Base-by-base conservation (phyloP, 2,888 invertebrate genomes). In the Trichopria drosophilae region DNA sequence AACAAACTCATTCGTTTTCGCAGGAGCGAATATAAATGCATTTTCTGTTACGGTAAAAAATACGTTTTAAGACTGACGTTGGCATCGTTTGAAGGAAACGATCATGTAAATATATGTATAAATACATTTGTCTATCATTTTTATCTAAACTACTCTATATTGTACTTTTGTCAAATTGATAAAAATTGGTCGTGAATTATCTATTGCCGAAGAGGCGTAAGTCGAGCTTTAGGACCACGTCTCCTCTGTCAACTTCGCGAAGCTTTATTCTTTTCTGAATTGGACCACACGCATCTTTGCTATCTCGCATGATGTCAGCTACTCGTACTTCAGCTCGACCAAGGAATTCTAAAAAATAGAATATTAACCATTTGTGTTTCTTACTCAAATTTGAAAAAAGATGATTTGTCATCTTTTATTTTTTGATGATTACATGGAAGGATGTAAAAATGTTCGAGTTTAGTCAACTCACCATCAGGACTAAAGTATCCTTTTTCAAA, bases 401-500 rank as follows among this genome's bases (percentile, higher is more conserved):
- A 20, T 12, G 13, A 37, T 37, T n/a, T 13, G 24, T n/a, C 18
- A 13, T 23, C 12, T 16, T 5, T 3, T 28, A 19, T 9, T 28
- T 29, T 24, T 9, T 16, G 26, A 37, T 23, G 10, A 10, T 18
- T 24, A 20, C 29, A 4, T 19, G 20, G 20, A 22, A 37, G 23
- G 45, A 43, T 12, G 7, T 19, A 29, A 43, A 19, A 18, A 9
- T 19, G 19, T 37, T 20, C 9, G 4, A 35, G 45, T 4, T 37
- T 6, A 41, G 24, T 41, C 41, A 34, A 63, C 75, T 76, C 75
- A 87, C 87, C 87, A 74, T 88, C 86, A 9, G 87, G 87, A 51
- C 84, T 82, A 69, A 84, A 88, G 44, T 83, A 79, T 63, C 86
- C 86, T 68, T 84, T 81, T 66, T 87, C 86, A 63, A 83, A 85